These are phyloP conservation scores for Amblyjoppa proteus DNA, from an alignment of 2,888 invertebrate species.

Conservation along the genomic window DNA sequence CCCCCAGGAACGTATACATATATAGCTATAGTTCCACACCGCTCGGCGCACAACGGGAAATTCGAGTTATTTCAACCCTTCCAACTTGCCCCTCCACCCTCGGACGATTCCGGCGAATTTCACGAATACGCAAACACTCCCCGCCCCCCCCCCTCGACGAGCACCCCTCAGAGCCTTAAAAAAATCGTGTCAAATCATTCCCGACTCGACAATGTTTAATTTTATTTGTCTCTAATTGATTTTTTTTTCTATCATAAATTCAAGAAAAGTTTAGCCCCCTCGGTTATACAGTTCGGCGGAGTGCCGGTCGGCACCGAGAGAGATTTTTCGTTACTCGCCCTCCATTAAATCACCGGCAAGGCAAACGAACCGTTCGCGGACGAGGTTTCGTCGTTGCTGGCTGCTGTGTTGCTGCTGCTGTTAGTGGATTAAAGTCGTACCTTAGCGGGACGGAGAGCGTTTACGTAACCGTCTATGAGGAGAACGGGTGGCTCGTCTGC, in stretches of 20 bases:
- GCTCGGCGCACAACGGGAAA: constrained; percentile 24
- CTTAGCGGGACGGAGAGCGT: constrained; percentile 59
- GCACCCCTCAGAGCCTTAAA: background rate
- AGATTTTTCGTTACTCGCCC: constrained; percentile 45
- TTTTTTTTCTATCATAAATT: constrained; percentile 31
- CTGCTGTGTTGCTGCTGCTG: constrained; percentile 71
- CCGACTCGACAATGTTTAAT: background rate
- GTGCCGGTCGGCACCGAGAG: constrained; percentile 27
- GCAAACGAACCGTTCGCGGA: constrained; percentile 75
- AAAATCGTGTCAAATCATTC: background rate
- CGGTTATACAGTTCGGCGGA: background rate
- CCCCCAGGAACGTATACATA: constrained; percentile 2
- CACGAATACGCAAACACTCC: background rate
- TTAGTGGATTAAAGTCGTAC: constrained; percentile 82
- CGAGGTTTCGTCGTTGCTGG: constrained; percentile 42
- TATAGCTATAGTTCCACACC: background rate
- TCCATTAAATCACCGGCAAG: constrained; percentile 77
- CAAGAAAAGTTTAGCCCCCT: background rate
- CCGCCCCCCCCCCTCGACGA: background rate
- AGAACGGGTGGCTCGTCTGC: constrained; percentile 17
- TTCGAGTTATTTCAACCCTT: constrained; percentile 64
- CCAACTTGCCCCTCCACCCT: background rate
- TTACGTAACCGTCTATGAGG: constrained; percentile 57
- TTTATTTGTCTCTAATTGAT: constrained; percentile 34
- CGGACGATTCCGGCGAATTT: background rate